Conservation (phyloP, 2,888 invertebrate species). For the Herminia tarsipennalis region DNA sequence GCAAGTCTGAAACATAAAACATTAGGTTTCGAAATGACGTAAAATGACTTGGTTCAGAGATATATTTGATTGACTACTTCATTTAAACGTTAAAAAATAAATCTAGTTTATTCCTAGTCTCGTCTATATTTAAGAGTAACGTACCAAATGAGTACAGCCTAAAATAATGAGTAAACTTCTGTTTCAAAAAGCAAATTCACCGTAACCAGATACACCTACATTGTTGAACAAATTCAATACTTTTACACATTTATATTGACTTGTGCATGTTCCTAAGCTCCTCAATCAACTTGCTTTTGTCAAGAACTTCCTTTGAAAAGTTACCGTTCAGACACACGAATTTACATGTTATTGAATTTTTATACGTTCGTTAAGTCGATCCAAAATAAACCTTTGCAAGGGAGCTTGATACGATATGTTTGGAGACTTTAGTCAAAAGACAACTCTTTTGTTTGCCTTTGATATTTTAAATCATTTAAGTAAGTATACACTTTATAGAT, state of each 20-base stretch:
- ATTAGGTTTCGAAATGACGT: too few species aligned
- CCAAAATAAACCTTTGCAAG: constrained; percentile 36
- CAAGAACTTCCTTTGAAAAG: constrained; percentile 75
- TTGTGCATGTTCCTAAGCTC: constrained; percentile 47
- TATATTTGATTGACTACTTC: too few species aligned
- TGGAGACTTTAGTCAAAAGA: constrained; percentile 16
- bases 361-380: constrained; percentile 75
- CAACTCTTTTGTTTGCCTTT: constrained; percentile 9
- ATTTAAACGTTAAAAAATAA: too few species aligned
- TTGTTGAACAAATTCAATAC: constrained; percentile 4
- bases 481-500: background rate
- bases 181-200: too few species aligned
- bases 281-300: constrained; percentile 71
- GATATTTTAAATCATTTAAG: background rate
- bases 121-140: too few species aligned
- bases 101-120: too few species aligned
- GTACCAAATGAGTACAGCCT: too few species aligned
- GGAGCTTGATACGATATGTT: constrained; percentile 25
- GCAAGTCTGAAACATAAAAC: too few species aligned
- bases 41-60: too few species aligned
- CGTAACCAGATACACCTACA: too few species aligned
- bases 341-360: constrained; percentile 86
- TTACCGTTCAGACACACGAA: constrained; percentile 72
- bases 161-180: too few species aligned
- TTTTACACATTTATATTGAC: constrained; percentile 34